Evolutionary conservation across 2,797 vertebrate genomes (phyloP).

Genomic region (Falco cherrug): DNA sequence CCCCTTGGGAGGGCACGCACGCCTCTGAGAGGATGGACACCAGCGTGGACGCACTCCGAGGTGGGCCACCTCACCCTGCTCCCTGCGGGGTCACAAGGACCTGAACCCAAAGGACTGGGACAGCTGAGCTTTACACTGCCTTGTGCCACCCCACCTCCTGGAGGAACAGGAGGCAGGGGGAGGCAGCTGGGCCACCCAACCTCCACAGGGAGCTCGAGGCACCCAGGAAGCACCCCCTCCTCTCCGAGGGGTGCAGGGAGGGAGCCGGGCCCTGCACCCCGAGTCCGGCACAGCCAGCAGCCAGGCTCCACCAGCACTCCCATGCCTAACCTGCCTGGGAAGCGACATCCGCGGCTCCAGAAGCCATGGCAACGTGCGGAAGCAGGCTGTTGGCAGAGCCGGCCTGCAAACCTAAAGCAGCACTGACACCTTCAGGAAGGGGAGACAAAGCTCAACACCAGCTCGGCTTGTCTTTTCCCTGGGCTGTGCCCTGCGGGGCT

Average conservation of each 20-base stretch:
- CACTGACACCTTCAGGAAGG: conserved; percentile 70
- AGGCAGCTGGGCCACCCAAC: neutral
- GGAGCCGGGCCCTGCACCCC: neutral
- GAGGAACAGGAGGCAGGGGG: neutral
- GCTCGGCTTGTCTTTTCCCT: conserved; percentile 38
- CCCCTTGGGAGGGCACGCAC: neutral
- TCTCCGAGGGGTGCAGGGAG: fast-evolving
- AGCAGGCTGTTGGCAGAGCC: neutral
- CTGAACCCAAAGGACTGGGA: neutral
- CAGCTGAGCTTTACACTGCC: neutral
- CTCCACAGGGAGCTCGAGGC: neutral
- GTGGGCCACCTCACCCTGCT: neutral
- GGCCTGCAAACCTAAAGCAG: conserved; percentile 51
- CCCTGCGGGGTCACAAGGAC: fast-evolving
- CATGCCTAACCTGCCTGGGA: neutral
- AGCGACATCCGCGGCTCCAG: conserved; percentile 22
- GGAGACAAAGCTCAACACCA: conserved; percentile 26
- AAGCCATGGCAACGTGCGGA: conserved; percentile 18
- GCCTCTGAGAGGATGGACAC: neutral
- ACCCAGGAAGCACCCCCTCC: neutral
- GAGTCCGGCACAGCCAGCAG: neutral
- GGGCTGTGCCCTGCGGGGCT: neutral
- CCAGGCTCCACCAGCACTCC: neutral
- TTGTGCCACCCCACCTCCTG: neutral
- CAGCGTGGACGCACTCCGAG: fast-evolving